Conservation (phyloP, 2,113 vertebrate genomes). For the Hiodon alosoides region DNA sequence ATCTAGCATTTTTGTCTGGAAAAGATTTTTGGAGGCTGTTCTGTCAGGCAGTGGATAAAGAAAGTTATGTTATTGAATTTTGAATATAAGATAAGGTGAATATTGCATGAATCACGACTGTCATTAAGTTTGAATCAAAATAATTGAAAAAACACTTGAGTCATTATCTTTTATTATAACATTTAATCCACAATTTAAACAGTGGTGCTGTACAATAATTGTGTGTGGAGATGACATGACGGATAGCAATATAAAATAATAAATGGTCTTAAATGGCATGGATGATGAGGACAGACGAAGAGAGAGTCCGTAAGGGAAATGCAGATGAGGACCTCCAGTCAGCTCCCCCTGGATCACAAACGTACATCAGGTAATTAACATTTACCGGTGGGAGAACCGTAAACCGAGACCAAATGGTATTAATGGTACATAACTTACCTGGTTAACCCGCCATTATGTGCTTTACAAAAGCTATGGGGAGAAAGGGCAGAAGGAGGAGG, state of each 20-base stretch:
- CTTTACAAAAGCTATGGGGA: conserved; percentile 60
- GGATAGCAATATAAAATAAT: conserved; percentile 4
- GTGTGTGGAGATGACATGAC: conserved; percentile 11
- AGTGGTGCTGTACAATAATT: conserved; percentile 5
- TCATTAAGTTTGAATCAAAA: not conserved
- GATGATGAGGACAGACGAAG: not conserved
- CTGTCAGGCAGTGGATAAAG: no score
- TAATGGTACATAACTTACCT: conserved; percentile 6
- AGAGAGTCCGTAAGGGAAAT: conserved; percentile 6
- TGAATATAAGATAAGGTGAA: no score
- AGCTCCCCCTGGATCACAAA: not conserved
- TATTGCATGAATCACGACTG: no score
- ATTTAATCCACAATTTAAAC: conserved; percentile 21
- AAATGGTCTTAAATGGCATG: not conserved
- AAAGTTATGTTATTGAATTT: no score
- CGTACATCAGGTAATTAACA: not conserved
- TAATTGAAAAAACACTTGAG: not conserved
- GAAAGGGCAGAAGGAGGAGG: not conserved
- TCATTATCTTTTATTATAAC: conserved; percentile 37
- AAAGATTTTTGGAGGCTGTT: no score
- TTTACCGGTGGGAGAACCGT: not conserved
- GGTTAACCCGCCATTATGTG: conserved; percentile 65
- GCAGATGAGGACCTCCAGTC: not conserved
- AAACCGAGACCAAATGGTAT: not conserved
- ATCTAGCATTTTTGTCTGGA: no score